phyloP scores from a whole-genome alignment of 2,888 invertebrate species.

The Stenolophus ochropezus region DNA sequence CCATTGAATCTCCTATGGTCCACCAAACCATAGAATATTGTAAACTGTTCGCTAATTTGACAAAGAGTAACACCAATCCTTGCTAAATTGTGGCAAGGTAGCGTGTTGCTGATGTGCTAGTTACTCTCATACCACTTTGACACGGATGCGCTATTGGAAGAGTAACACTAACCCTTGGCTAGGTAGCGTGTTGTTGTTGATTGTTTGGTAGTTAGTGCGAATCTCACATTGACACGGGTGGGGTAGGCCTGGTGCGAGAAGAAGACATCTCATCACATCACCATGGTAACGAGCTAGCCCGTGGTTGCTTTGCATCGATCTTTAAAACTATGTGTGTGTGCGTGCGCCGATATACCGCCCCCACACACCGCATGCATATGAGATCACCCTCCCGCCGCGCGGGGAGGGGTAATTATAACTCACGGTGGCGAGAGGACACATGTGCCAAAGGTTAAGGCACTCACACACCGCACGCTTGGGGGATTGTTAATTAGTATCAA shows the following conservation, averaged over 20 bases:
- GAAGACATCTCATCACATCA: slow-evolving; percentile 74
- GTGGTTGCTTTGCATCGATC: slow-evolving; percentile 74
- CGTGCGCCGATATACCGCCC: slow-evolving; percentile 34
- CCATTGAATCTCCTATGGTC: no score
- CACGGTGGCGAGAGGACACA: no score
- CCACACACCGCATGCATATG: slow-evolving; percentile 6
- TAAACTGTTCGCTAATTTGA: no score
- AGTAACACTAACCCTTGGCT: background rate
- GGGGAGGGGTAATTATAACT: slow-evolving; percentile 33
- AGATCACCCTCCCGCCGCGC: slow-evolving; percentile 18
- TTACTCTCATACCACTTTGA: no score
- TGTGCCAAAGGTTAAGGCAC: no score
- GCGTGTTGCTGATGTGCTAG: no score
- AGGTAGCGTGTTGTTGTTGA: background rate
- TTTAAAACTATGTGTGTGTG: slow-evolving; percentile 71
- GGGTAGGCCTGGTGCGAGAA: slow-evolving; percentile 68
- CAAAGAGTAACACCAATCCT: no score
- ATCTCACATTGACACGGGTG: slow-evolving; percentile 36
- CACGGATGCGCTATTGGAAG: no score
- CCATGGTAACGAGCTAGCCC: slow-evolving; percentile 75
- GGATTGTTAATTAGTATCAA: no score
- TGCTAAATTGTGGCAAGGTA: no score
- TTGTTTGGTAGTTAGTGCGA: background rate
- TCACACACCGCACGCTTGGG: no score
- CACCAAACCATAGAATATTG: no score